A percentile compares a stretch with the other conserved stretches of the same genome.
phyloP scores from a whole-genome alignment of 2,797 vertebrate species.

The Galago senegalensis region DNA sequence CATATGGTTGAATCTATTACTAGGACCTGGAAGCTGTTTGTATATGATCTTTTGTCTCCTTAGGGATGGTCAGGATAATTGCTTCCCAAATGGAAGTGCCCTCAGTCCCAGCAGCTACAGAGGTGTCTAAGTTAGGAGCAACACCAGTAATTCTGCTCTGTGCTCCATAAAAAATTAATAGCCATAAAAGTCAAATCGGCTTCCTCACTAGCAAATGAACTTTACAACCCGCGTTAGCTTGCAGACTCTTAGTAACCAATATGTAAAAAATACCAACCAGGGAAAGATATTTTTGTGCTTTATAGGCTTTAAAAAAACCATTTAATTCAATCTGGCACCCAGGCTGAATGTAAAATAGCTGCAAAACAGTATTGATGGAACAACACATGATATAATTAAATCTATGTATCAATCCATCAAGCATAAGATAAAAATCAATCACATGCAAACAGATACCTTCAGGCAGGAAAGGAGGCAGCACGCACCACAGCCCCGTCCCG shows the following conservation, averaged over 20 bases:
- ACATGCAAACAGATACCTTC: constrained; percentile 55
- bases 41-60: constrained; percentile 1
- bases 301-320: constrained; percentile 85
- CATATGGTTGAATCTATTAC: neutral
- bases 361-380: constrained; percentile 80
- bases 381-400: constrained; percentile 82
- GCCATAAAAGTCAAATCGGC: constrained; percentile 82
- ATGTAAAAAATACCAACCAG: constrained; percentile 84
- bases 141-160: constrained; percentile 66
- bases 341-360: constrained; percentile 84
- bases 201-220: constrained; percentile 82
- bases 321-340: constrained; percentile 86
- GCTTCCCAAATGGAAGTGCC: constrained; percentile 14
- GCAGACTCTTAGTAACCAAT: constrained; percentile 82
- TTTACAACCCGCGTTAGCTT: constrained; percentile 81
- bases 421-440: constrained; percentile 78
- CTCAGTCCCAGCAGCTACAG: neutral
- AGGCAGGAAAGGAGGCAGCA: neutral
- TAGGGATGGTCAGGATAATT: constrained; percentile 1
- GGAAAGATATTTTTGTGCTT: constrained; percentile 83
- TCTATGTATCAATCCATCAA: constrained; percentile 82
- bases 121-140: constrained; percentile 64
- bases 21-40: neutral
- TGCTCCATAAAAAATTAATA: constrained; percentile 82
- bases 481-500: neutral